Conservation (phyloP, 2,888 invertebrate species). For the Atethmia centrago region DNA sequence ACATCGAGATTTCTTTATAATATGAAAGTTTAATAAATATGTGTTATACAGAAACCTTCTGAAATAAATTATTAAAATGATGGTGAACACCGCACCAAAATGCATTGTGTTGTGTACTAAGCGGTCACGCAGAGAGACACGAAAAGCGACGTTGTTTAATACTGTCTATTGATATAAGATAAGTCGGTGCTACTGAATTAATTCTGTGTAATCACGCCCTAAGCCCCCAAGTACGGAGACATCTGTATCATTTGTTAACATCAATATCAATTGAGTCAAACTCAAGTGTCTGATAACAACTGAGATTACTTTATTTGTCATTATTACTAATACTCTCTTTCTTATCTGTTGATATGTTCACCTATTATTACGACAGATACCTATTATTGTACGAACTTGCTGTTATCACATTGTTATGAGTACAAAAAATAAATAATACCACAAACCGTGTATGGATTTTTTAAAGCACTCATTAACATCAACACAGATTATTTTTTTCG, state of each 20-base stretch:
- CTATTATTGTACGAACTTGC: too few species aligned
- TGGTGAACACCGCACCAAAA: too few species aligned
- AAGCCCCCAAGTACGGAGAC: slow-evolving; percentile 22
- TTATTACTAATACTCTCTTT: slow-evolving; percentile 41
- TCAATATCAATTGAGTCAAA: slow-evolving; percentile 64
- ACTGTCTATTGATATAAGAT: background rate
- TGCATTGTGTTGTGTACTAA: background rate
- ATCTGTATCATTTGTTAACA: slow-evolving; percentile 45
- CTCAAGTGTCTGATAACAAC: slow-evolving; percentile 46
- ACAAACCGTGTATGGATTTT: background rate
- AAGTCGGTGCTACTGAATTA: slow-evolving; percentile 27
- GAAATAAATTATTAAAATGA: background rate
- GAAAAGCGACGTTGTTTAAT: background rate
- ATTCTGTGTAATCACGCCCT: slow-evolving; percentile 1
- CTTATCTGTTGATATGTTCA: slow-evolving; percentile 40
- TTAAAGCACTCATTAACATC: background rate
- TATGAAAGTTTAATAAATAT: background rate
- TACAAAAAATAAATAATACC: background rate
- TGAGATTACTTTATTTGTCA: slow-evolving; percentile 29
- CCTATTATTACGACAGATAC: background rate
- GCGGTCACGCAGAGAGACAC: background rate
- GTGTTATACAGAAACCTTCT: background rate
- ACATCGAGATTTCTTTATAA: too few species aligned
- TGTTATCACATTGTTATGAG: background rate
- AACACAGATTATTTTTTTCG: background rate